Evolutionary conservation across 1,140 invertebrate species (phyloP).

Genomic region (Camponotus vicinus): DNA sequence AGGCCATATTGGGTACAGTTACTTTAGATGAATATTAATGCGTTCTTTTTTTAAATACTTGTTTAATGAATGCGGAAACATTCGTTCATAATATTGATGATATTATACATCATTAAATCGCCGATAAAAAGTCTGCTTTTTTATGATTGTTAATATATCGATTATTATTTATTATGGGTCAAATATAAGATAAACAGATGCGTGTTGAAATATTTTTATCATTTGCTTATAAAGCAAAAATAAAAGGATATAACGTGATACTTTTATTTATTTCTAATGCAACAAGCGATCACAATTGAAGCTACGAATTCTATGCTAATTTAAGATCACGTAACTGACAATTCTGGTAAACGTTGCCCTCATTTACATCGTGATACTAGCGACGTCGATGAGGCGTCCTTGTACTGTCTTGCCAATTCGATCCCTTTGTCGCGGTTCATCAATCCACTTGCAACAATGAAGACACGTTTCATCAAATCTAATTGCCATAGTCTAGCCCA

Average conservation of each 20-base stretch:
- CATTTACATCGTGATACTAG: conserved; percentile 70
- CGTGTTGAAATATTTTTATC: not conserved
- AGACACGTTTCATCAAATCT: conserved; percentile 31
- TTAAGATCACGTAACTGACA: conserved; percentile 31
- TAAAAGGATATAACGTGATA: not conserved
- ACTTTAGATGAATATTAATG: not conserved
- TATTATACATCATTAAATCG: not conserved
- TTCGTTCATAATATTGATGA: not conserved
- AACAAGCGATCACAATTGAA: not conserved
- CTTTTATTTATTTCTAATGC: not conserved
- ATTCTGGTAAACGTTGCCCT: conserved; percentile 41
- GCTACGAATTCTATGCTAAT: conserved; percentile 51
- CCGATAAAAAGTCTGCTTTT: not conserved
- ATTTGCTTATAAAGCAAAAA: not conserved
- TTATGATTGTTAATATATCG: not conserved
- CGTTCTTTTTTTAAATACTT: not conserved
- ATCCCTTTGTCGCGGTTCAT: conserved; percentile 34
- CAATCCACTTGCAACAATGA: conserved; percentile 22
- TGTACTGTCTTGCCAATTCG: conserved; percentile 39
- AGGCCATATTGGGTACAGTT: too few relatives aligned
- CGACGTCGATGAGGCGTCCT: conserved; percentile 31
- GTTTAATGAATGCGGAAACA: not conserved
- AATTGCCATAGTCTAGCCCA: conserved; percentile 9
- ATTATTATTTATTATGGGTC: not conserved
- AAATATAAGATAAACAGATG: not conserved